Base-by-base conservation (phyloP, 2,888 invertebrate genomes). In the Empis livida region DNA sequence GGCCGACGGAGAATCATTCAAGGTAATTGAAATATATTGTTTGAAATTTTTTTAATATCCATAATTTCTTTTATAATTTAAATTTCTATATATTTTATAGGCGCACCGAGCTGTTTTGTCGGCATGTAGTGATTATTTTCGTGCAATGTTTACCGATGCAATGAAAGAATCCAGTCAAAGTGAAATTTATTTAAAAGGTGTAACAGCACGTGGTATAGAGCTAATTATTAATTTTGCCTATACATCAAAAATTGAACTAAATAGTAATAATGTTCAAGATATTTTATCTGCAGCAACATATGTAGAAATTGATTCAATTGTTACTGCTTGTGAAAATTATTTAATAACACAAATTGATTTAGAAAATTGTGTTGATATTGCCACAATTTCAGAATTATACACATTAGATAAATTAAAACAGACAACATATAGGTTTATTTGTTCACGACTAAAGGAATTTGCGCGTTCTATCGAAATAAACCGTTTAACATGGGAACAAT, bases 51-150 rank as follows among this genome's bases (percentile, higher is more conserved):
- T 13, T 2, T 32, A 32, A 5, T 32, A 32, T 13, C 3, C 3
- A 13, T 13, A 32, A 32, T 13, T 3, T n/a, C n/a, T n/a, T n/a
- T n/a, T 32, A 13, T 13, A 20, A 20, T 31, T 49, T 20, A 5
- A 5, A 5, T 20, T 20, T 20, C 20, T n/a, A n/a, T n/a, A n/a
- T n/a, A 10, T 38, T 49, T 61, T 59, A 27, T 58, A 77, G 71
- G 83, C 82, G 1, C 84, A 84, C 60, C 75, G 80, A 52, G 80
- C 78, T 1, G 81, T 84, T 2, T 65, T 84, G 50, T 80, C 84
- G 4, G 79, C 83, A 27, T 80, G 81, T 58, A 82, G 82, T 57
- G 82, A 82, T 57, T 84, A 83, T 57, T 84, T 84, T 64, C 73
- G 80, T 54, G 83, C 83, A 44, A 83, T 84, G 83, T 84, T 84